Evolutionary conservation across 2,113 vertebrate genomes (phyloP), one percentile per base, ranked within the genome.

Genomic region (Phaethon lepturus): DNA sequence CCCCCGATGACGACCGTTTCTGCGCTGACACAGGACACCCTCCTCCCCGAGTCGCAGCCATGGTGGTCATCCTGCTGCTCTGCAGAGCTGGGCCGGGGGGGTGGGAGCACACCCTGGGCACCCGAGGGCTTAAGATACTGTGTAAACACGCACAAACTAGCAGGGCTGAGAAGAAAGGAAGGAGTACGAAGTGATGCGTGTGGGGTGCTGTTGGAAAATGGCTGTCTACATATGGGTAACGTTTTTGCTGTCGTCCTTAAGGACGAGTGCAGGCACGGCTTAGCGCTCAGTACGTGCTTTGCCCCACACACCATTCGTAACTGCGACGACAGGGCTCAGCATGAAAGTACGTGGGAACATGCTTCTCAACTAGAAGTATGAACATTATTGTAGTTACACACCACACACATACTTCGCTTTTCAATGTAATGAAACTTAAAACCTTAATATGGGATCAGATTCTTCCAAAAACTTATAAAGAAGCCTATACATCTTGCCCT

Each of bases 31-130:
- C 14, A n/a, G 73, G 40, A 66, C 33, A 67, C 11, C 3, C 6
- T 62, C 11, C 25, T 80, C n/a, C 26, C 31, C 1, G 5, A 44
- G 8, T 9, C 1, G 2, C 28, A 59, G 17, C 19, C 2, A 0
- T 2, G 2, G 16, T 23, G 14, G 17, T 59, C n/a, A 16, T 14
- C 28, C 38, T 12, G 49, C 31, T 63, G 29, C 59, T 84, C 24
- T 23, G 14, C 35, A 50, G 49, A 64, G 29, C 15, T 49, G 25
- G 45, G 24, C 40, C 38, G 29, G 38, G 20, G 17, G 23, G 5
- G 14, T 3, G 5, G n/a, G 47, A 83, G 35, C 2, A 1, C 2
- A 3, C 19, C 28, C 31, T 17, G 42, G 19, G 35, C 33, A 50
- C 13, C 10, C 7, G 11, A 56, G 35, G 11, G 28, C 40, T 56